Evolutionary conservation across 2,888 invertebrate genomes (phyloP), one percentile per base, ranked within the genome.

Genomic region (Drosophila diplacantha): DNA sequence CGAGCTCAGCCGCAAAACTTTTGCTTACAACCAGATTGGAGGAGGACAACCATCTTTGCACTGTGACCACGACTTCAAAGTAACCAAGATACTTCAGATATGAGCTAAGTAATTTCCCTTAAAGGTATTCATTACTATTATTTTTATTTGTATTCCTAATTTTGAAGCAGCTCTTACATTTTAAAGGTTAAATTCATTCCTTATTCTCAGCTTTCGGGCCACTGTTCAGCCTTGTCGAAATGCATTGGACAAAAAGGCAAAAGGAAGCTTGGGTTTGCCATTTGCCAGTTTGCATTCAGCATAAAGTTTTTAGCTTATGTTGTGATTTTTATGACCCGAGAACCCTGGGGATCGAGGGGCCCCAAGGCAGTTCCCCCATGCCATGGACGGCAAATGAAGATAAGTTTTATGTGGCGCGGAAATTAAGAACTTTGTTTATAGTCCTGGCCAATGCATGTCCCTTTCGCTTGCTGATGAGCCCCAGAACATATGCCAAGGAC

Each of bases 371-470:
- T 39, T 43, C 32, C 24, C 26, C 50, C 41, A 43, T 39, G 22
- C 49, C 69, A 56, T 60, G 38, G 75, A 51, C 63, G 49, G 63
- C 64, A 71, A 75, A 82, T 79, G 81, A 80, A 79, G 78, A 79
- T 79, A 79, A 79, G 83, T 79, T 79, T 84, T 84, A 84, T 79
- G 83, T 68, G 83, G 82, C 78, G 84, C 78, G 78, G 78, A 79
- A 84, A 84, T 79, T 82, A 84, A 76, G 84, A 84, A 84, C 65
- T 79, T 82, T 73, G 81, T 84, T 81, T 78, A 69, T 71, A 51
- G 67, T 52, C 26, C 31, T 26, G 37, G 37, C 69, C 63, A 68
- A 69, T 69, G 66, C 51, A 71, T 69, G 69, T 71, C 69, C 71
- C 65, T 39, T 63, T 54, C 64, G 57, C 34, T 63, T 47, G 62